phyloP scores from a whole-genome alignment of 2,888 invertebrate genomes.

The Hypercompe scribonia region DNA sequence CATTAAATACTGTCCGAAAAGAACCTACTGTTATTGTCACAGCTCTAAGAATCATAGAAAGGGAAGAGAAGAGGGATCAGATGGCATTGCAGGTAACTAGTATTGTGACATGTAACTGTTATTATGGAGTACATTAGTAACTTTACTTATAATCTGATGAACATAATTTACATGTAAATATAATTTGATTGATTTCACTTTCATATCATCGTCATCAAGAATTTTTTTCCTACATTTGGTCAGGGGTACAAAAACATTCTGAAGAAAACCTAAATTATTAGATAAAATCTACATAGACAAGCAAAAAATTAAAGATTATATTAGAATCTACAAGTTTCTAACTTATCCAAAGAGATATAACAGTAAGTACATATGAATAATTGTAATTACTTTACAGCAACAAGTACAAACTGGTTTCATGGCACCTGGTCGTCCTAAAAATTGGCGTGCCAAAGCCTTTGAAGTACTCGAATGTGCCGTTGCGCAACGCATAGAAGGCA shows the following conservation, averaged over 20 bases:
- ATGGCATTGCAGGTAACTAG: conserved; percentile 89
- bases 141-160: neutral
- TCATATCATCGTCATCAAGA: no score
- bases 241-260: neutral
- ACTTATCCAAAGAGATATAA: no score
- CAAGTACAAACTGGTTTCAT: conserved; percentile 94
- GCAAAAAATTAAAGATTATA: neutral
- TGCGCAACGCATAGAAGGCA: conserved; percentile 95
- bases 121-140: neutral
- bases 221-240: no score
- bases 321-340: neutral
- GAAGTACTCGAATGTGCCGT: conserved; percentile 93
- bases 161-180: no score
- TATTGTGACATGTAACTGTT: neutral
- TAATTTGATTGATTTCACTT: no score
- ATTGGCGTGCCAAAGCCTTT: conserved; percentile 95
- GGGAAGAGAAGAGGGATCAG: conserved; percentile 98
- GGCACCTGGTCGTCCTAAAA: conserved; percentile 97
- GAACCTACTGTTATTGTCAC: conserved; percentile 98
- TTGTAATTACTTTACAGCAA: conserved; percentile 79
- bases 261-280: neutral
- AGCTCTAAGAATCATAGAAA: conserved; percentile 97
- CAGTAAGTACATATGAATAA: neutral
- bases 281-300: neutral
- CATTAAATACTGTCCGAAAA: conserved; percentile 97